Percentiles rank a stretch among this genome's conserved stretches.
Conservation (phyloP, 2,113 vertebrate genomes). For the Tragelaphus strepsiceros region DNA sequence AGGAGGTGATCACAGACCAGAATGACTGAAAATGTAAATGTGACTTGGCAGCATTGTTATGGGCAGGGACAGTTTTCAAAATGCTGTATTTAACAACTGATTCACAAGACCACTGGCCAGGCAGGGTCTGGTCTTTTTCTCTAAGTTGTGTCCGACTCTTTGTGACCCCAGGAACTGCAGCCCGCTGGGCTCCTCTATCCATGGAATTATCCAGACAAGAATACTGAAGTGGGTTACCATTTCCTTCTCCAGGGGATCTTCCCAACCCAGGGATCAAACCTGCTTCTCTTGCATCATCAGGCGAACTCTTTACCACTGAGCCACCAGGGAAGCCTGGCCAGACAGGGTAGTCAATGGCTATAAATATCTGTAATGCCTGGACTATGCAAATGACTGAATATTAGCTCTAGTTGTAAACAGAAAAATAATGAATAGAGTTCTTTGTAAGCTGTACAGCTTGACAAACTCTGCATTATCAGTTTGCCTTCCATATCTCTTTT, state of each 20-base stretch:
- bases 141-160: neutral
- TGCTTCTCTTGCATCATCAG: neutral
- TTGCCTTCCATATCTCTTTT: neutral
- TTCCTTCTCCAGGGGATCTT: neutral
- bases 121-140: neutral
- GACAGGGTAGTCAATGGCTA: neutral
- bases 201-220: neutral
- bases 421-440: neutral
- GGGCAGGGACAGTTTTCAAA: neutral
- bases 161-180: neutral
- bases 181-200: neutral
- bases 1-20: neutral
- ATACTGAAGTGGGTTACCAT: neutral
- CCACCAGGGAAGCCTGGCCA: neutral
- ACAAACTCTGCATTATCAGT: neutral
- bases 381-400: neutral
- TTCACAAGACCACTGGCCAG: neutral
- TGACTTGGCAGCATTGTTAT: neutral
- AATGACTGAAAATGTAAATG: neutral
- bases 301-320: neutral
- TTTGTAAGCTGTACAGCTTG: neutral
- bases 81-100: neutral
- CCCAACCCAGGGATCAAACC: neutral
- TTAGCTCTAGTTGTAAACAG: neutral
- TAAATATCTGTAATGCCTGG: neutral